Base-by-base conservation (phyloP, 2,797 vertebrate genomes). In the Babyrousa celebensis region DNA sequence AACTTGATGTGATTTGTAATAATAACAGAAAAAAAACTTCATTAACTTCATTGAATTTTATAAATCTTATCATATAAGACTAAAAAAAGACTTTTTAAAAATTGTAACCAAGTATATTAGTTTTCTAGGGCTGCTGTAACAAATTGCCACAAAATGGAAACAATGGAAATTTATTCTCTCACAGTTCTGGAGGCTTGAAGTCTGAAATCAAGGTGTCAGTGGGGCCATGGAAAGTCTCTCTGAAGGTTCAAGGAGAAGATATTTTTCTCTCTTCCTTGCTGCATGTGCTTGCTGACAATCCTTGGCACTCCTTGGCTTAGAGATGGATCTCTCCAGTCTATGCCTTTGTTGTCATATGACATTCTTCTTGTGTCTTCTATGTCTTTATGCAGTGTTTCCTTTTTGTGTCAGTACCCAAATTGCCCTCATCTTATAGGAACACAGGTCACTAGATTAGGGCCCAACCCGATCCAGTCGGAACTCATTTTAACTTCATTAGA, bases 361-460 rank as follows among this genome's bases (percentile, higher is more conserved):
- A 10, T 48, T 48, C 43, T 48, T 10, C 43, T 48, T 48, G 43
- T 48, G 43, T 10, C 43, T 48, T 48, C 43, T 48, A 10, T 48
- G 43, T 48, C 43, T 10, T 48, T 48, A 48, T 23, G 10, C 7
- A 6, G 16, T 78, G 3, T 79, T 85, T 10, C 60, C 18, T n/a
- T 6, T 54, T 17, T 65, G 17, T 20, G 36, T 60, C 54, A 77
- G 5, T 32, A 85, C 25, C 56, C 43, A 48, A 79, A 48, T 72
- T 72, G 54, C 67, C 40, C 29, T 67, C 40, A 71, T 80, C 40
- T 96, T 86, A 36, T 54, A 74, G 56, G 52, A 70, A 91, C 27
- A 52, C 11, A 40, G 40, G 29, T 84, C 23, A 63, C 25, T 67
- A 54, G 1, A 79, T 54, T 70, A 74, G 32, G 54, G 7, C 9